These are phyloP conservation scores for Drymonia ruficornis DNA, from an alignment of 2,888 invertebrate genomes.

Conservation along the genomic window DNA sequence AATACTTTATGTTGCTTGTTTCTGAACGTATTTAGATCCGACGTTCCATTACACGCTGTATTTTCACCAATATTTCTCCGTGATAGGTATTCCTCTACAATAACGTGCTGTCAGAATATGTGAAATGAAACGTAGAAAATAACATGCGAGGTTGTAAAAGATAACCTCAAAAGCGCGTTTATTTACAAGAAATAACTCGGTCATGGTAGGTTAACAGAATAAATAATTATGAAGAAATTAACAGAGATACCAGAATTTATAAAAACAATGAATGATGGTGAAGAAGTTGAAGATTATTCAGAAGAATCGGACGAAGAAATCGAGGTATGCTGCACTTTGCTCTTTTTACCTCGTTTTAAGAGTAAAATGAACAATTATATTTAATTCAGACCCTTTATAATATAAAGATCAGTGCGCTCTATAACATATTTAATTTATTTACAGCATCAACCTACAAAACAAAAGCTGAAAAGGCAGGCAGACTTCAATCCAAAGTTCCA, in stretches of 20 bases:
- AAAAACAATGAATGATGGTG: constrained; percentile 93
- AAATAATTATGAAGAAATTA: constrained; percentile 49
- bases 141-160: constrained; percentile 58
- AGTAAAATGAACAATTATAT: neutral
- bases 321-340: constrained; percentile 82
- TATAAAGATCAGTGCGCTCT: no score
- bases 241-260: constrained; percentile 86
- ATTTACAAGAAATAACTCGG: constrained; percentile 19
- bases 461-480: constrained; percentile 88
- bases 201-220: constrained; percentile 26
- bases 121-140: constrained; percentile 13
- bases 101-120: neutral
- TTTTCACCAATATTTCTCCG: neutral
- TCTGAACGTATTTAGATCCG: constrained; percentile 7
- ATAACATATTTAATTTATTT: constrained; percentile 41
- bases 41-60: constrained; percentile 11
- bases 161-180: constrained; percentile 45
- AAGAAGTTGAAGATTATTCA: constrained; percentile 91
- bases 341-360: neutral
- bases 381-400: neutral
- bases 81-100: no score
- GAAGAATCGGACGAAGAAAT: constrained; percentile 92
- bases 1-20: constrained; percentile 1
- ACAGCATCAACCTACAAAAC: constrained; percentile 93
- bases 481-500: constrained; percentile 93